A percentile compares a stretch with the other conserved stretches of the same genome.
Conservation (phyloP, 2,113 vertebrate species). For the Phocoena phocoena region DNA sequence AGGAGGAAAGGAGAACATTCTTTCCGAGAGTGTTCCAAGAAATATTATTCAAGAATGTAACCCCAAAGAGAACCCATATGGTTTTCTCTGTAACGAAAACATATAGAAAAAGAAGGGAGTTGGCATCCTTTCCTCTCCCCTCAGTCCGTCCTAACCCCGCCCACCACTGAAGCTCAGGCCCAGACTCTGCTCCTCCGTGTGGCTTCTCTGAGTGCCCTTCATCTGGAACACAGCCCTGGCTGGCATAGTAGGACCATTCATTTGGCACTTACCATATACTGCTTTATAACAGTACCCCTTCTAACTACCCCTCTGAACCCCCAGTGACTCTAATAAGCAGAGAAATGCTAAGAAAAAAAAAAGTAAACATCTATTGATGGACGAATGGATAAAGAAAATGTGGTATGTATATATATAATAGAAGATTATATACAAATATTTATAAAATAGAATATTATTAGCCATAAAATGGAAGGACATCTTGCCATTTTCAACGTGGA, state of each 20-base stretch:
- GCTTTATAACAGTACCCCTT: neutral
- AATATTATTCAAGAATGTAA: neutral
- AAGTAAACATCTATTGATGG: neutral
- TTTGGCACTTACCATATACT: neutral
- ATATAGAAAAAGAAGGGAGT: neutral
- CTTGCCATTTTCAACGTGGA: neutral
- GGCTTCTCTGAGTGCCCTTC: neutral
- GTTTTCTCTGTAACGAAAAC: neutral
- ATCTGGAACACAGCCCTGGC: neutral
- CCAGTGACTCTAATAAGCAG: neutral
- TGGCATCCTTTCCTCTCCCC: neutral
- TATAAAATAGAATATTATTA: neutral
- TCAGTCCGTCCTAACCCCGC: neutral
- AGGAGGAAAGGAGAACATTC: neutral
- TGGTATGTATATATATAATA: neutral
- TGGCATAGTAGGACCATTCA: neutral
- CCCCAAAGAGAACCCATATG: neutral
- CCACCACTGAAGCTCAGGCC: neutral
- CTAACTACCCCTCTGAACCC: neutral
- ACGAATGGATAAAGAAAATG: neutral
- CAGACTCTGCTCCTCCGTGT: neutral
- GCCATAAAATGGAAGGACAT: neutral
- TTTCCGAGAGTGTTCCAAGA: neutral
- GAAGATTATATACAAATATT: neutral
- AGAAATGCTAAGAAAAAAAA: neutral